Evolutionary conservation across 1,140 invertebrate genomes (phyloP).

Genomic region (Manduca sexta): DNA sequence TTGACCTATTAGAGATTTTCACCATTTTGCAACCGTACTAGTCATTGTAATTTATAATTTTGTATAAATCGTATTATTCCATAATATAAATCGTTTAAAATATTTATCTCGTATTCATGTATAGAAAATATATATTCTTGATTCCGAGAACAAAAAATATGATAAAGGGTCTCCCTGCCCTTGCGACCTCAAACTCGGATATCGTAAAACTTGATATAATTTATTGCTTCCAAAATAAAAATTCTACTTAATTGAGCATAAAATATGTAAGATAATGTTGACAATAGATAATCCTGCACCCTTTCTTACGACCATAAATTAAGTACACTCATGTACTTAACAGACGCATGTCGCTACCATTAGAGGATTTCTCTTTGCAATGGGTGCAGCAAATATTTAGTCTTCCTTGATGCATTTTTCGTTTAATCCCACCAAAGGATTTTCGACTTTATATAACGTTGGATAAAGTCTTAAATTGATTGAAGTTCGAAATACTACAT

Average conservation of each 20-base stretch:
- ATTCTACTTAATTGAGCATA: conserved; percentile 47
- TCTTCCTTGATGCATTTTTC: conserved; percentile 36
- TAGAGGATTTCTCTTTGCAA: conserved; percentile 44
- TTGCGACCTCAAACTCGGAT: neutral
- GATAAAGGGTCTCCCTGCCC: neutral
- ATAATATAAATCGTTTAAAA: too few relatives aligned
- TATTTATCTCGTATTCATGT: too few relatives aligned
- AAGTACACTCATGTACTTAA: conserved; percentile 43
- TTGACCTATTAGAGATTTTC: too few relatives aligned
- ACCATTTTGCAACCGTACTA: too few relatives aligned
- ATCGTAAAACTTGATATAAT: conserved; percentile 22
- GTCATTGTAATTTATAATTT: too few relatives aligned
- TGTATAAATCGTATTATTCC: too few relatives aligned
- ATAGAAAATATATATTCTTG: too few relatives aligned
- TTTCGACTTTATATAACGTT: neutral
- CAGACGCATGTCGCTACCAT: conserved; percentile 51
- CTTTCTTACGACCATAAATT: conserved; percentile 62
- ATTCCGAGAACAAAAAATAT: too few relatives aligned
- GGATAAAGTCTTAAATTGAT: neutral
- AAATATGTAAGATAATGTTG: conserved; percentile 63
- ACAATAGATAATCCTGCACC: conserved; percentile 56
- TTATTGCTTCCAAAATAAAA: conserved; percentile 43
- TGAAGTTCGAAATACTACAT: neutral
- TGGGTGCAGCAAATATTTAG: conserved; percentile 44
- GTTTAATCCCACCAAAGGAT: neutral